A percentile compares a stretch with the other conserved stretches of the same genome.
phyloP scores from a whole-genome alignment of 2,888 invertebrate species.

The Oscheius sp. region DNA sequence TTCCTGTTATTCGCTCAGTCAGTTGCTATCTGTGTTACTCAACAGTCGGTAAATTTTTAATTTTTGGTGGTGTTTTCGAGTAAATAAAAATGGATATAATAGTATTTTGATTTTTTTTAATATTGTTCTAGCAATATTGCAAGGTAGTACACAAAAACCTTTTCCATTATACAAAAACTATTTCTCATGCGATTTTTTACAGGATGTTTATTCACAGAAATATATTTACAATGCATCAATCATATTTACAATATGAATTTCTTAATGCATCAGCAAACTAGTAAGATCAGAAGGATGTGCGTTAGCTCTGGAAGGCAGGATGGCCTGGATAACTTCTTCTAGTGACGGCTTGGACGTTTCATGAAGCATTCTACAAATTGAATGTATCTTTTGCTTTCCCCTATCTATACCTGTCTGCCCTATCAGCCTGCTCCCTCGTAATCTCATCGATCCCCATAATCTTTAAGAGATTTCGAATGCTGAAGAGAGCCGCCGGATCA shows the following conservation, averaged over 20 bases:
- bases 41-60: neutral
- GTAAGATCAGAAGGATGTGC: slow-evolving; percentile 26
- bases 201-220: too few species aligned
- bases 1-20: neutral
- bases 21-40: neutral
- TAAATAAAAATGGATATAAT: neutral
- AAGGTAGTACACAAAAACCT: too few species aligned
- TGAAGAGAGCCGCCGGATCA: slow-evolving; percentile 21
- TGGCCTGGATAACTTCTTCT: slow-evolving; percentile 30
- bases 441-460: slow-evolving; percentile 29
- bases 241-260: too few species aligned
- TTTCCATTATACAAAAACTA: too few species aligned
- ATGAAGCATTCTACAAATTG: slow-evolving; percentile 9
- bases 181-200: too few species aligned
- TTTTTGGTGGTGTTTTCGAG: neutral
- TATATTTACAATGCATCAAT: too few species aligned
- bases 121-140: too few species aligned
- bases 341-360: neutral
- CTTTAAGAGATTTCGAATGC: slow-evolving; percentile 22
- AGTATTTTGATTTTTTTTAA: neutral
- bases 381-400: neutral
- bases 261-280: slow-evolving; percentile 28
- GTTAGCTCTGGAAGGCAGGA: slow-evolving; percentile 22
- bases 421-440: slow-evolving; percentile 32
- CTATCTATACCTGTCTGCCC: slow-evolving; percentile 8